Base-by-base conservation (phyloP, 2,888 invertebrate species). In the Rhaphigaster nebulosa region DNA sequence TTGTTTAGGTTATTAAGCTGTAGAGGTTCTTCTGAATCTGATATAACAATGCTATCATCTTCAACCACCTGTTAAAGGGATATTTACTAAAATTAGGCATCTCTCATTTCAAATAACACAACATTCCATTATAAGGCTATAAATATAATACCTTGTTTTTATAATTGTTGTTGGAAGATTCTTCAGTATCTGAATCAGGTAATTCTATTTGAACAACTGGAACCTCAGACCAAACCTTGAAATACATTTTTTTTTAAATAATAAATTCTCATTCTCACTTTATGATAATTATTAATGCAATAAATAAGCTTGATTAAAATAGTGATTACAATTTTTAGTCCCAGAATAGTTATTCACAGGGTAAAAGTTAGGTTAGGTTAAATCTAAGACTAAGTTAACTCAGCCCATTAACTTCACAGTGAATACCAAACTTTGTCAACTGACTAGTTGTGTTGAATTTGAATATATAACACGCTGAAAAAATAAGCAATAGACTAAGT, bases 21-120 rank as follows among this genome's bases (percentile, higher is more conserved):
- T 38, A 34, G 20, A 76, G 41, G 84, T 45, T 84, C 84, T 84
- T 84, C 84, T 8, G 84, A 84, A 84, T 84, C 84, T 84, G 84
- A 84, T 84, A 84, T 84, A 84, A 84, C 84, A 45, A 84, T 84
- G n/a, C 84, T 84, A n/a, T 84, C 84, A 45, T 26, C 26, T 45
- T 41, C 45, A 23, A 84, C 84, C 26, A 45, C 41, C 45, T 45
- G n/a, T 84, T n/a, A 84, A 26, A 84, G 34, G 15, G 4, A 76
- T 76, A n/a, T 15, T 84, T n/a, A 45, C 12, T 45, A 84, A n/a
- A 41, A 41, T 15, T 41, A 84, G 38, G 20, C 23, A 34, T 56
- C 8, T 56, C 10, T 56, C 10, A 26, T 26, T 56, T 56, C 4
- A 56, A 60, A 60, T 20, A 20, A 76, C 13, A 76, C 29, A 10